A percentile compares a stretch with the other conserved stretches of the same genome.
These are phyloP conservation scores for Aptenodytes forsteri DNA, from an alignment of 2,113 vertebrate species.

Conservation along the genomic window DNA sequence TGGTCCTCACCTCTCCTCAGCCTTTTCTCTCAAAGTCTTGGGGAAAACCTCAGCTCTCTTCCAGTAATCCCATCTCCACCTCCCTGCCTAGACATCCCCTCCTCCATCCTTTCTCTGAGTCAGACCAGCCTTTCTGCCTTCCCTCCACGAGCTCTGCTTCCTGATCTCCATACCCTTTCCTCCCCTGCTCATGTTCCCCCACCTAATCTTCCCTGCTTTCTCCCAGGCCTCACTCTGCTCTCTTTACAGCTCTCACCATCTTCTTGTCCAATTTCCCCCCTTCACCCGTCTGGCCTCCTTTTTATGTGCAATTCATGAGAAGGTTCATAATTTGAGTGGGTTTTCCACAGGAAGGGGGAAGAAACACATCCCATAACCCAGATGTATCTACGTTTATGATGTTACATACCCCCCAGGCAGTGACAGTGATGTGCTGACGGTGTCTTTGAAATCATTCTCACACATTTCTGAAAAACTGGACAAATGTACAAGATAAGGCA, in stretches of 20 bases:
- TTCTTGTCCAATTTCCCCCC: neutral
- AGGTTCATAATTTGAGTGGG: neutral
- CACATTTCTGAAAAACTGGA: neutral
- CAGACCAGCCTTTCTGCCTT: neutral
- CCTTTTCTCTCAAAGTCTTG: neutral
- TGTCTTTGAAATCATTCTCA: neutral
- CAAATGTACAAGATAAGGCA: neutral
- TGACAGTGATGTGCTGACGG: neutral
- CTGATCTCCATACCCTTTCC: neutral
- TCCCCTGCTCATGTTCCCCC: neutral
- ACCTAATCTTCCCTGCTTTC: neutral
- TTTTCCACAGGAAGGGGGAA: neutral
- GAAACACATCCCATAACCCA: neutral
- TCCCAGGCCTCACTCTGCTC: neutral
- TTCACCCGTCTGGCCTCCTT: neutral
- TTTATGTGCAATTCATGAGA: neutral
- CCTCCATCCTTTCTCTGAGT: neutral
- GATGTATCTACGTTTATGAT: neutral
- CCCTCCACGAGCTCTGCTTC: neutral
- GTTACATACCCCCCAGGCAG: neutral
- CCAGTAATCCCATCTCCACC: neutral
- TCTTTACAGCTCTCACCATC: neutral
- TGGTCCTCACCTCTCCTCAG: neutral
- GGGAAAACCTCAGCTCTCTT: neutral
- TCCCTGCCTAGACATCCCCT: neutral